These are phyloP conservation scores for pig (Sus scrofa) DNA, from an alignment of 2,113 vertebrate genomes.

Conservation along the genomic window T2T-Sscrofa CM000829.6:60087001-60087500, in stretches of 20 bases:
- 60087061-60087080: not conserved
- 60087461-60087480: constrained; percentile 36
- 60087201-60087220: not conserved
- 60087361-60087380: not conserved
- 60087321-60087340: not conserved
- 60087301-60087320: not conserved
- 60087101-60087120: not conserved
- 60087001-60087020: not conserved
- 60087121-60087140: not conserved
- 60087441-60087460: constrained; percentile 58
- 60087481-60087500: constrained; percentile 52
- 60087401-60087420: constrained; percentile 11
- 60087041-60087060: not conserved
- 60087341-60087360: not conserved
- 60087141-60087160: not conserved
- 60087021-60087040: not conserved
- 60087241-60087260: not conserved
- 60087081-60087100: not conserved
- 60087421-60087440: constrained; percentile 44
- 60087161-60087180: not conserved
- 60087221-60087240: constrained; percentile 40
- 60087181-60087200: not conserved
- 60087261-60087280: not conserved
- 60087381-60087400: not conserved
- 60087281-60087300: not conserved